Percentiles rank a stretch among this genome's conserved stretches.
Conservation (phyloP, 2,888 invertebrate species). For the Disparrhopalites patrizii region DNA sequence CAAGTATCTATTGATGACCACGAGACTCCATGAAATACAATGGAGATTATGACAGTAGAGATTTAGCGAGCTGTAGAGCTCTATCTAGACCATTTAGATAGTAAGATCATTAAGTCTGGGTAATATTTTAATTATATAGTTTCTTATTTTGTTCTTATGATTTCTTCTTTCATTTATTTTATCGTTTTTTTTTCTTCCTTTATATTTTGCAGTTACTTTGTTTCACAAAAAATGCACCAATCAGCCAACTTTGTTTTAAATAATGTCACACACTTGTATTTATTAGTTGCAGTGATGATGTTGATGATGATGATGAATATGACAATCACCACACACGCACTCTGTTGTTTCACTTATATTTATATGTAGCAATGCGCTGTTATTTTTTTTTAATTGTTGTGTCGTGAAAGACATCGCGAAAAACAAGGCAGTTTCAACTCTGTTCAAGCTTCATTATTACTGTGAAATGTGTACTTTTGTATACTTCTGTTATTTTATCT, state of each 20-base stretch:
- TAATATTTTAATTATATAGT: neutral
- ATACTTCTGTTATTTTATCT: neutral
- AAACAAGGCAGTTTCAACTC: neutral
- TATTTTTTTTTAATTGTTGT: neutral
- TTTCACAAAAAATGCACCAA: too few relatives aligned
- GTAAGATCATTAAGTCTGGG: neutral
- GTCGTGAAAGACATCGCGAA: neutral
- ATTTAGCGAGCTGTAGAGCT: too few relatives aligned
- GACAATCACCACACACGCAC: neutral
- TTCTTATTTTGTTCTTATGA: neutral
- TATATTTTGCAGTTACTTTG: conserved; percentile 2
- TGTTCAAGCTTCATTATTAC: neutral
- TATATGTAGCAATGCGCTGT: neutral
- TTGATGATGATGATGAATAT: neutral
- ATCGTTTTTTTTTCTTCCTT: neutral
- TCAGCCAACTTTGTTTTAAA: neutral
- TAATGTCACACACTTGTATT: neutral
- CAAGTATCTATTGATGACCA: too few relatives aligned
- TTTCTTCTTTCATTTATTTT: neutral
- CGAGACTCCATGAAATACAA: too few relatives aligned
- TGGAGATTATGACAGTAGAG: too few relatives aligned
- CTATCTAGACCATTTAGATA: too few relatives aligned
- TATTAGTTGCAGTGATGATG: neutral
- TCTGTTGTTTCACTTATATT: too few relatives aligned
- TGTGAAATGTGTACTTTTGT: neutral